Evolutionary conservation across 1,140 invertebrate genomes (phyloP).

Genomic region (Globodera ellingtonae): DNA sequence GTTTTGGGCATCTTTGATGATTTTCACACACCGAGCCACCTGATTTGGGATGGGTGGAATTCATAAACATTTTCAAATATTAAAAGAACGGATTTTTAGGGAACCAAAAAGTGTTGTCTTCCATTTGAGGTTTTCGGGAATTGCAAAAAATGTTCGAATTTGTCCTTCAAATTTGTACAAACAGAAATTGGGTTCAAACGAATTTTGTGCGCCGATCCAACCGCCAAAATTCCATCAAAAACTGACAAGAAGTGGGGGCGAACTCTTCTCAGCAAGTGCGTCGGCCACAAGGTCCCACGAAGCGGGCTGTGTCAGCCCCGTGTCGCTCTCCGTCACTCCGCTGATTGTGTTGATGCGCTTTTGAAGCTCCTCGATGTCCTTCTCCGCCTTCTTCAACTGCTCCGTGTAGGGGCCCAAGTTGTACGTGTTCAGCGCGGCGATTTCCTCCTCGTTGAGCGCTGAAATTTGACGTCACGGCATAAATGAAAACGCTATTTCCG

Average conservation of each 20-base stretch:
- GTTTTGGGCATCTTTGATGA: slow-evolving; percentile 71
- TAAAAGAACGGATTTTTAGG: background rate
- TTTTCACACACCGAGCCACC: slow-evolving; percentile 68
- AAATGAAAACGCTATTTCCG: too few species aligned
- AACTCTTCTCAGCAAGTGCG: slow-evolving; percentile 96
- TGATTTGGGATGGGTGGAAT: slow-evolving; percentile 61
- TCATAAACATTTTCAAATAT: background rate
- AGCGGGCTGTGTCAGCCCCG: slow-evolving; percentile 90
- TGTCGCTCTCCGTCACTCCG: slow-evolving; percentile 73
- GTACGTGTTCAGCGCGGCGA: slow-evolving; percentile 93
- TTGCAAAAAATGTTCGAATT: too few species aligned
- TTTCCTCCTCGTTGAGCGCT: slow-evolving; percentile 97
- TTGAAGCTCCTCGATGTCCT: slow-evolving; percentile 90
- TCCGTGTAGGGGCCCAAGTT: slow-evolving; percentile 98
- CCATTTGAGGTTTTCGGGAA: too few species aligned
- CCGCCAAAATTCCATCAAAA: background rate
- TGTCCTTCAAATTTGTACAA: too few species aligned
- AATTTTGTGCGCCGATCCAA: too few species aligned
- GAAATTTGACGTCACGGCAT: slow-evolving; percentile 64
- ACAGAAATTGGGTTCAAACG: too few species aligned
- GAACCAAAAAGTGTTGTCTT: too few species aligned
- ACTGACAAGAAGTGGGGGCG: slow-evolving; percentile 82
- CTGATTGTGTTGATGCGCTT: slow-evolving; percentile 97
- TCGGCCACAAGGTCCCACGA: slow-evolving; percentile 98
- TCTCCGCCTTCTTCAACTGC: slow-evolving; percentile 88